Conservation (phyloP, 2,113 vertebrate species). For the Misgurnus anguillicaudatus region DNA sequence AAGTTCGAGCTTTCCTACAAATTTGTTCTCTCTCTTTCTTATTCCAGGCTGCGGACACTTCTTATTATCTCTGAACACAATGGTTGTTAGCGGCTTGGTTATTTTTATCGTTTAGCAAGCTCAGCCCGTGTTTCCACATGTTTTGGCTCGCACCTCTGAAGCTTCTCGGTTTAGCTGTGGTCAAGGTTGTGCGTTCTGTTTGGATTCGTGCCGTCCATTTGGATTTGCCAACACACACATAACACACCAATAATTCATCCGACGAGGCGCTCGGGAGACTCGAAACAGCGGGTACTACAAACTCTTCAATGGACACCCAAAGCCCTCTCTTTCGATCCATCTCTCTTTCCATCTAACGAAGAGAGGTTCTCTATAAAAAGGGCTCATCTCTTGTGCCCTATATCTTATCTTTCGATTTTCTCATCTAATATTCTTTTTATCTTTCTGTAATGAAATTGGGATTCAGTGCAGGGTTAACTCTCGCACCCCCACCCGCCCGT, state of each 20-base stretch:
- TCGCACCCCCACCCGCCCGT: background rate
- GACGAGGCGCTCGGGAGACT: conserved; percentile 34
- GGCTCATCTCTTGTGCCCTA: conserved; percentile 20
- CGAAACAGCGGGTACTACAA: conserved; percentile 25
- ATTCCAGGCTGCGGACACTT: conserved; percentile 6
- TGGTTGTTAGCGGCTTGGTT: conserved; percentile 24
- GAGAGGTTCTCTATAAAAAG: background rate
- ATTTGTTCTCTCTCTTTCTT: background rate
- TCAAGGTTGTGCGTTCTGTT: conserved; percentile 59
- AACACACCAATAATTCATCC: conserved; percentile 62
- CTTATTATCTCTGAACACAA: conserved; percentile 28
- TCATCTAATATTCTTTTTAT: conserved; percentile 46
- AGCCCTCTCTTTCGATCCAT: conserved; percentile 9
- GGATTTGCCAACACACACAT: conserved; percentile 66
- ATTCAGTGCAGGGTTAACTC: conserved; percentile 4
- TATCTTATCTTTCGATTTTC: conserved; percentile 37
- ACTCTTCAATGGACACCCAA: conserved; percentile 28
- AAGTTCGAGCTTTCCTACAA: conserved; percentile 2
- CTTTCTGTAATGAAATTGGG: conserved; percentile 28
- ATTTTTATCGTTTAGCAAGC: conserved; percentile 46
- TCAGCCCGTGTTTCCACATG: conserved; percentile 48
- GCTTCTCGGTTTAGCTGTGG: conserved; percentile 62
- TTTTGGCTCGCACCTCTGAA: conserved; percentile 50
- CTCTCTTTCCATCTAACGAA: background rate
- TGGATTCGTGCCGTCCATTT: conserved; percentile 56